Evolutionary conservation across 2,797 vertebrate genomes (phyloP), one percentile per base, ranked within the genome.

Genomic region (Bothrops alternatus): DNA sequence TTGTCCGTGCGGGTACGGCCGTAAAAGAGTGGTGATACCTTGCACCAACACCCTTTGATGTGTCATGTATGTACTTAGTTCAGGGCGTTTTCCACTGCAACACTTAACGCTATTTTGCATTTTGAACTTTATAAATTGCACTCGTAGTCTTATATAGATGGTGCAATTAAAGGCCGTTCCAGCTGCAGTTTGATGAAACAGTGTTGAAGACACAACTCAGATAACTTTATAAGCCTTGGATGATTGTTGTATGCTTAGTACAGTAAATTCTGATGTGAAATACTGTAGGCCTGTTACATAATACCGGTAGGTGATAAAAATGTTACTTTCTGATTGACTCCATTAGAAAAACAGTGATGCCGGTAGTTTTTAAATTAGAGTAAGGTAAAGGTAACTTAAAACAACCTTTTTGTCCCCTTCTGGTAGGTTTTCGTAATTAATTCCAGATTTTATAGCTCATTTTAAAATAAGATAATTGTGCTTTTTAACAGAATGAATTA

Each of bases 141-240:
- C 20, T 93, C 82, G 88, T 73, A 11, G 69, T 23, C 8, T 73
- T 61, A 32, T 61, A 32, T 25, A 25, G 32, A 47, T 65, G 4
- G 37, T 13, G 13, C 50, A 56, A 63, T 57, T 63, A 42, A 85
- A 87, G 57, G 28, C 23, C 6, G 14, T 28, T 13, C 50, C 42
- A 6, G 42, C 56, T 50, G 47, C 4, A 56, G 3, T 88, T 63
- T 37, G 3, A 14, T 23, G 32, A 56, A 53, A 18, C 20, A 2
- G 32, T 10, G 0, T 56, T 47, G 90, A 47, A 28, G 20, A 14
- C 10, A 53, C 50, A 53, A 10, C 11, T 32, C 3, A 11, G 95
- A 14, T 93, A 93, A 95, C 94, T 95, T 95, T 88, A 14, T 82
- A 61, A 55, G 65, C 2, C 0, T 69, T 7, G 50, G 16, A 16